Evolutionary conservation across 2,797 vertebrate species (phyloP).

Genomic region (Acridotheres tristis): DNA sequence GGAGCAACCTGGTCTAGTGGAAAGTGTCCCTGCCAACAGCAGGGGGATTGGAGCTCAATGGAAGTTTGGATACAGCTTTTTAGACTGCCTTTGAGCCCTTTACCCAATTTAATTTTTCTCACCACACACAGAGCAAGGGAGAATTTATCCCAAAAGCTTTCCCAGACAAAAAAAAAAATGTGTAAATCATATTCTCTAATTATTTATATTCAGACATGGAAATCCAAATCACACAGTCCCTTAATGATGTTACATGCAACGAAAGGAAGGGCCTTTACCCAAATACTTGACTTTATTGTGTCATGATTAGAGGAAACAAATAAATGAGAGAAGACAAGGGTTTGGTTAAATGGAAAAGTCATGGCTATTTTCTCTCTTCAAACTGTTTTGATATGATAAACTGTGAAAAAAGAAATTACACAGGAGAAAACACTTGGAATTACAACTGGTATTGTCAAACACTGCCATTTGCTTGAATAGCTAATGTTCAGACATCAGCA

Average conservation of each 20-base stretch:
- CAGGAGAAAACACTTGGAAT: conserved; percentile 43
- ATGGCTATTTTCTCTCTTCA: conserved; percentile 44
- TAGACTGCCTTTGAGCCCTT: neutral
- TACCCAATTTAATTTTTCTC: neutral
- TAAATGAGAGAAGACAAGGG: conserved; percentile 37
- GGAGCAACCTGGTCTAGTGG: neutral
- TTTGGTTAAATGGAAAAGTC: conserved; percentile 44
- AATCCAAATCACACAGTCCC: conserved; percentile 40
- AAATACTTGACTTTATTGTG: conserved; percentile 30
- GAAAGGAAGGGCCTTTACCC: conserved; percentile 44
- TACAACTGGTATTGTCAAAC: conserved; percentile 17
- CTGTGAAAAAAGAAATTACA: conserved; percentile 33
- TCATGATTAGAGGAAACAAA: conserved; percentile 47
- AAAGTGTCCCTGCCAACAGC: neutral
- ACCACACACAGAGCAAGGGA: neutral
- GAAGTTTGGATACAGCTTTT: neutral
- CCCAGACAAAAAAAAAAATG: neutral
- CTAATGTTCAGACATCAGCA: neutral
- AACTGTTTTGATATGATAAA: conserved; percentile 47
- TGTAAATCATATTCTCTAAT: conserved; percentile 27
- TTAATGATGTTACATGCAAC: conserved; percentile 22
- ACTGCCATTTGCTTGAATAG: neutral
- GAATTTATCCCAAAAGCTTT: conserved; percentile 21
- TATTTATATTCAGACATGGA: conserved; percentile 40
- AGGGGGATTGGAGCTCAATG: neutral